Conservation (phyloP, 1,140 invertebrate genomes). For the Drosophila insularis region DNA sequence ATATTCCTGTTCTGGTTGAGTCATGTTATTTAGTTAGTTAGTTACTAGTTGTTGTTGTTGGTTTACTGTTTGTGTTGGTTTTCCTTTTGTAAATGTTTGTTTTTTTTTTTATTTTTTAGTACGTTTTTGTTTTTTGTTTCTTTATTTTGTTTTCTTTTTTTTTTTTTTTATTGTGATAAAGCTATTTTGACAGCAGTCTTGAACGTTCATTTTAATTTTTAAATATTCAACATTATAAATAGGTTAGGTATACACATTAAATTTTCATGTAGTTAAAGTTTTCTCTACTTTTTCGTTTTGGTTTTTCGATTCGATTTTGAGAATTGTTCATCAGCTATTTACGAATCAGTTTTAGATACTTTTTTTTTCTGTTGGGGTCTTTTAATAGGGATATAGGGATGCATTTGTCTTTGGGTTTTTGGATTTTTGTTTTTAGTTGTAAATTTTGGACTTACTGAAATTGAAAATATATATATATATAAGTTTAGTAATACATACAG, state of each 20-base stretch:
- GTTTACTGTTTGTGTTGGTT: constrained; percentile 30
- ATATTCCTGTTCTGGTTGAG: constrained; percentile 12
- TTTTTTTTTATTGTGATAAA: constrained; percentile 68
- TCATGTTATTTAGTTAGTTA: constrained; percentile 17
- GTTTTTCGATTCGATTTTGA: constrained; percentile 30
- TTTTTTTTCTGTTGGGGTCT: neutral
- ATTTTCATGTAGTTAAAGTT: constrained; percentile 45
- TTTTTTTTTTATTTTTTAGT: constrained; percentile 4
- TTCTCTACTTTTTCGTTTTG: constrained; percentile 30
- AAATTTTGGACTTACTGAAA: constrained; percentile 39
- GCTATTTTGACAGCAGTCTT: constrained; percentile 81
- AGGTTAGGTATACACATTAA: constrained; percentile 76
- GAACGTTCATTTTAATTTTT: constrained; percentile 80
- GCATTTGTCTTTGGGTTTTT: neutral
- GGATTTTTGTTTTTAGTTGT: neutral
- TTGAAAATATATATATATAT: neutral
- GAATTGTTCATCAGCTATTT: constrained; percentile 7
- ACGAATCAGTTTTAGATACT: constrained; percentile 10
- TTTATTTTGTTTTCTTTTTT: constrained; percentile 33
- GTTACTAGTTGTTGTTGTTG: constrained; percentile 12
- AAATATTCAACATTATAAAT: constrained; percentile 80
- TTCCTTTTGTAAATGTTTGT: constrained; percentile 35
- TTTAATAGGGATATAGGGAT: neutral
- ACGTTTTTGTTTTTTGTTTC: constrained; percentile 23
- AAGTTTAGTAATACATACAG: neutral